These are phyloP conservation scores for Lacerta agilis DNA, from an alignment of 2,797 vertebrate species.

Conservation along the genomic window DNA sequence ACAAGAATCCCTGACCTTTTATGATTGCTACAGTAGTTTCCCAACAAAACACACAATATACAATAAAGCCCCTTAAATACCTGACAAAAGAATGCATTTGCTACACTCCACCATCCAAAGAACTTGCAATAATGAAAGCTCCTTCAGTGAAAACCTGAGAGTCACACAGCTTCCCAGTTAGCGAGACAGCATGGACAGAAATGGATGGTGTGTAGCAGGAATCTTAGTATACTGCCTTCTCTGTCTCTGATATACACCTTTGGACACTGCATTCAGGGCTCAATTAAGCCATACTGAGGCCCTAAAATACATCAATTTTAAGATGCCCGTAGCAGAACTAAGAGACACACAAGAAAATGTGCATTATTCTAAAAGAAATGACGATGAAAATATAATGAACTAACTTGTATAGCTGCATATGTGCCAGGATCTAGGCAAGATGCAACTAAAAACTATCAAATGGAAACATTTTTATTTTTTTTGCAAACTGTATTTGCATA, in stretches of 20 bases:
- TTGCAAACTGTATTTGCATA: too few species aligned
- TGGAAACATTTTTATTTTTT: too few species aligned
- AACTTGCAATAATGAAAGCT: constrained; percentile 55
- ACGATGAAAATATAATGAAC: too few species aligned
- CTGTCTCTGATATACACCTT: not conserved
- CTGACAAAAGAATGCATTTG: constrained; percentile 60
- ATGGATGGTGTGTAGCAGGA: not conserved
- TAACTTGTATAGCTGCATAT: too few species aligned
- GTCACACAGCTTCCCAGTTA: constrained; percentile 10
- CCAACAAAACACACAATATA: constrained; percentile 58
- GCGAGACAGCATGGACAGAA: constrained; percentile 21
- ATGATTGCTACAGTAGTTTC: constrained; percentile 59
- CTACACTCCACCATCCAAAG: constrained; percentile 40
- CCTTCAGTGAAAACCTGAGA: constrained; percentile 50
- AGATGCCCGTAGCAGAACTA: too few species aligned
- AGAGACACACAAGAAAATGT: too few species aligned
- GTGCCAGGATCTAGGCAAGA: too few species aligned
- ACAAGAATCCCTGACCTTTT: constrained; percentile 72
- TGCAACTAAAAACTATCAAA: too few species aligned
- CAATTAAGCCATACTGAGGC: too few species aligned
- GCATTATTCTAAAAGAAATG: too few species aligned
- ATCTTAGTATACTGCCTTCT: not conserved
- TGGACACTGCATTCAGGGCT: too few species aligned
- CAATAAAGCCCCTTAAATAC: constrained; percentile 62
- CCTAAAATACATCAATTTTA: too few species aligned